phyloP scores from a whole-genome alignment of 2,888 invertebrate genomes.

The Trichopoda pennipes region DNA sequence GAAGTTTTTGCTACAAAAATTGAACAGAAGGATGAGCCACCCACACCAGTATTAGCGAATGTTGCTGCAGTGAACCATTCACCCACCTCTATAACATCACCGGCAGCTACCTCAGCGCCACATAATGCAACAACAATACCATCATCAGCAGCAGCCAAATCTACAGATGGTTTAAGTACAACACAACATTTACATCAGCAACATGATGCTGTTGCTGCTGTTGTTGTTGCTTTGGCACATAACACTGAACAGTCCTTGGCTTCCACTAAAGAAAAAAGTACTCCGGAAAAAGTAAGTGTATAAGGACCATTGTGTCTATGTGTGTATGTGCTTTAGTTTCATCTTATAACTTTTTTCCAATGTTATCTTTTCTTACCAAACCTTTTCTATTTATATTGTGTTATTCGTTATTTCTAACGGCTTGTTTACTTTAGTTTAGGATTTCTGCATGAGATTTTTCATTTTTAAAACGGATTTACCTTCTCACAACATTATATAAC shows the following conservation, averaged over 20 bases:
- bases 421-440: constrained; percentile 57
- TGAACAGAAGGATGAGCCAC: constrained; percentile 74
- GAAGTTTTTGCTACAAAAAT: constrained; percentile 79
- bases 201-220: constrained; percentile 69
- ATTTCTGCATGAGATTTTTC: constrained; percentile 54
- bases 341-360: constrained; percentile 49
- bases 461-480: constrained; percentile 43
- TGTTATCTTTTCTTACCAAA: constrained; percentile 62
- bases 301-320: not conserved
- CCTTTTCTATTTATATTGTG: constrained; percentile 40
- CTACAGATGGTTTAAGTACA: constrained; percentile 66
- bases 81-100: constrained; percentile 67
- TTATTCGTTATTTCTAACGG: constrained; percentile 42
- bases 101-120: constrained; percentile 40
- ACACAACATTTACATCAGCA: constrained; percentile 61
- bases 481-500: constrained; percentile 55
- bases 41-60: constrained; percentile 72
- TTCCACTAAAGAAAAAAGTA: constrained; percentile 88
- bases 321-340: constrained; percentile 18
- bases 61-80: constrained; percentile 75
- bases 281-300: constrained; percentile 87
- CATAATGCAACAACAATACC: constrained; percentile 55
- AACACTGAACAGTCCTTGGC: constrained; percentile 80
- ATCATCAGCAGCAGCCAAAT: constrained; percentile 41
- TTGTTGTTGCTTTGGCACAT: constrained; percentile 74